Evolutionary conservation across 2,888 invertebrate genomes (phyloP).

Genomic region (Drosophila paramelanica): DNA sequence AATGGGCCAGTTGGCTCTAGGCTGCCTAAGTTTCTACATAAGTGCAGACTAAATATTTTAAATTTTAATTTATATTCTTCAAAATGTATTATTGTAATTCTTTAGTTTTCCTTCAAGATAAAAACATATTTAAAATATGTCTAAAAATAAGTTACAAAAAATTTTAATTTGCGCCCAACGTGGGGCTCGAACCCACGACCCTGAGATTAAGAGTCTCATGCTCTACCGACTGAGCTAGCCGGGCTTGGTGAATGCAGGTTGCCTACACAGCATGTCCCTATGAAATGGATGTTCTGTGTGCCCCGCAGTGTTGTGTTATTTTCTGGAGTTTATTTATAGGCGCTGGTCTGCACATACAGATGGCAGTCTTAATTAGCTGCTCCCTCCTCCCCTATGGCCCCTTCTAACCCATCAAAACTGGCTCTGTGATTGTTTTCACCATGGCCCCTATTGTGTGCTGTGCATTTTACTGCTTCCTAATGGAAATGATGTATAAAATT

Average conservation of each 20-base stretch:
- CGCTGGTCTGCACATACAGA: not conserved
- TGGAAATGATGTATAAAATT: slow-evolving; percentile 72
- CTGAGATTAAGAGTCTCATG: slow-evolving; percentile 81
- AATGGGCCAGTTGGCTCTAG: slow-evolving; percentile 36
- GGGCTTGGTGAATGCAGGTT: slow-evolving; percentile 26
- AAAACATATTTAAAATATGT: no score
- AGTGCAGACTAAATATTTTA: no score
- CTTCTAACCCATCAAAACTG: not conserved
- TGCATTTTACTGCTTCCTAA: slow-evolving; percentile 63
- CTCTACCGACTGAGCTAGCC: slow-evolving; percentile 80
- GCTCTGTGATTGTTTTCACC: slow-evolving; percentile 34
- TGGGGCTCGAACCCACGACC: slow-evolving; percentile 79
- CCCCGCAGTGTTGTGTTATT: not conserved
- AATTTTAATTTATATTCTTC: no score
- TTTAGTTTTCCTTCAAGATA: no score
- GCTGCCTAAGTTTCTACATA: no score
- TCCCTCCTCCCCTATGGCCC: not conserved
- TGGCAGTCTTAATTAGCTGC: slow-evolving; percentile 5
- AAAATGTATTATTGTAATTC: no score
- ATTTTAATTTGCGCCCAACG: slow-evolving; percentile 61
- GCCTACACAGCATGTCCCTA: slow-evolving; percentile 16
- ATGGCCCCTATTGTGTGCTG: slow-evolving; percentile 29
- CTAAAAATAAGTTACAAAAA: slow-evolving; percentile 6
- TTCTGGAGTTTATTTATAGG: slow-evolving; percentile 15
- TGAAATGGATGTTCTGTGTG: slow-evolving; percentile 21